Evolutionary conservation across 30 jellyfish, hydroid and myxozoan species (phyloP).

Genomic region (Morbakka virulenta): DNA sequence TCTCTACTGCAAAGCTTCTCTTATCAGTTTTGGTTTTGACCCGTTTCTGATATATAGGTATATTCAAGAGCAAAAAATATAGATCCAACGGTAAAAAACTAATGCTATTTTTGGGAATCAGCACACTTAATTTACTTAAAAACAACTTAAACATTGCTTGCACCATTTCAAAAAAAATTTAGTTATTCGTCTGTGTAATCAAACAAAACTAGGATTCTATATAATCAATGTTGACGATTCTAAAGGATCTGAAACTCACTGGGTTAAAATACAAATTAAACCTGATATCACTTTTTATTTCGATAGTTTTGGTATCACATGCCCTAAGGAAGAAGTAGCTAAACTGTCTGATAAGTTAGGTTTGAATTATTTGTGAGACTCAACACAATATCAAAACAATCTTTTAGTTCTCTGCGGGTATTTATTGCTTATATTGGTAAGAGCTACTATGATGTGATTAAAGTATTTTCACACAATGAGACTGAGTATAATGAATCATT

Average conservation of each 20-base stretch:
- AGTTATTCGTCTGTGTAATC: too few relatives aligned
- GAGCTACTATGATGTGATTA: constrained; percentile 6
- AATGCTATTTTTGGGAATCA: too few relatives aligned
- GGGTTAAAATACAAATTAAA: neutral
- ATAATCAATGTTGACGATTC: constrained; percentile 4
- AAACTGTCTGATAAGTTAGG: constrained; percentile 6
- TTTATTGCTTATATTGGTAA: too few relatives aligned
- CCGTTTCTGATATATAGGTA: too few relatives aligned
- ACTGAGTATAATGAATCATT: constrained; percentile 4
- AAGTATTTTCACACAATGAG: constrained; percentile 1
- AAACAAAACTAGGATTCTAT: constrained; percentile 1
- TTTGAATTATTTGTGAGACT: neutral
- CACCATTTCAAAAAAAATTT: too few relatives aligned
- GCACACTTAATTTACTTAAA: too few relatives aligned
- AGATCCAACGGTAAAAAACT: too few relatives aligned
- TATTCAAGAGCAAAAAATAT: too few relatives aligned
- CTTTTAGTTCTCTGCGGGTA: constrained; percentile 9
- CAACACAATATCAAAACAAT: constrained; percentile 24
- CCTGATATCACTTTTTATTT: neutral
- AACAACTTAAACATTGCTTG: too few relatives aligned
- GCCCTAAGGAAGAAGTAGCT: constrained; percentile 20
- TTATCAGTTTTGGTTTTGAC: too few relatives aligned
- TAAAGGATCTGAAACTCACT: constrained; percentile 13
- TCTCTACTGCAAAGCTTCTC: too few relatives aligned
- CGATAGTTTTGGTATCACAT: constrained; percentile 2